These are phyloP conservation scores for Stegophylla sp. DNA, from an alignment of 2,888 invertebrate genomes.

Conservation along the genomic window DNA sequence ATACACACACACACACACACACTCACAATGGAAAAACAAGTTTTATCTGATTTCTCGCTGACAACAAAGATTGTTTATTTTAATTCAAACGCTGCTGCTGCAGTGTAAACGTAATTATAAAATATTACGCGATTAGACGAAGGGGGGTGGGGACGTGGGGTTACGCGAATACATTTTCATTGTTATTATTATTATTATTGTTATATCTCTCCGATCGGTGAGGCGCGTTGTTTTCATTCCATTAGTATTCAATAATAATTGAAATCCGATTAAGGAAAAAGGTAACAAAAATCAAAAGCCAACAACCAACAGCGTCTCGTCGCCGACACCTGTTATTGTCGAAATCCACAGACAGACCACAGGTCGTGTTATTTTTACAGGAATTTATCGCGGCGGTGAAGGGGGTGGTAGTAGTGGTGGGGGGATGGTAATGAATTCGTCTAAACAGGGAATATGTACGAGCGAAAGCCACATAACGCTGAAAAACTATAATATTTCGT, in stretches of 20 bases:
- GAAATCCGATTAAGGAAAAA: slow-evolving; percentile 21
- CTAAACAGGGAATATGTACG: neutral
- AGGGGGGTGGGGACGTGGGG: too few relatives aligned
- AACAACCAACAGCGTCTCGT: too few relatives aligned
- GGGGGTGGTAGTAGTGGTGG: too few relatives aligned
- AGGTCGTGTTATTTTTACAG: neutral
- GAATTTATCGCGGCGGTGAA: neutral
- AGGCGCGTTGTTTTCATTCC: too few relatives aligned
- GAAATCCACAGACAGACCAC: neutral
- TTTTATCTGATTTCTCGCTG: neutral
- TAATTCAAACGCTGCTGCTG: neutral
- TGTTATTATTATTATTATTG: too few relatives aligned
- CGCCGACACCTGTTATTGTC: neutral
- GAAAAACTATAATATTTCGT: slow-evolving; percentile 39
- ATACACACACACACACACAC: too few relatives aligned
- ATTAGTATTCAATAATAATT: neutral
- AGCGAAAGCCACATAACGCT: neutral
- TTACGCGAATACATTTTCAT: too few relatives aligned
- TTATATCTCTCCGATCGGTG: too few relatives aligned
- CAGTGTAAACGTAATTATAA: neutral
- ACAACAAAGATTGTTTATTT: neutral
- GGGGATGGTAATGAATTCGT: neutral
- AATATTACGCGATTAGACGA: too few relatives aligned
- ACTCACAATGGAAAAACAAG: neutral
- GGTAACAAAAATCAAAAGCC: neutral